Evolutionary conservation across 1,140 invertebrate species (phyloP), one percentile per base, ranked within the genome.

Genomic region (Telenomus remus): DNA sequence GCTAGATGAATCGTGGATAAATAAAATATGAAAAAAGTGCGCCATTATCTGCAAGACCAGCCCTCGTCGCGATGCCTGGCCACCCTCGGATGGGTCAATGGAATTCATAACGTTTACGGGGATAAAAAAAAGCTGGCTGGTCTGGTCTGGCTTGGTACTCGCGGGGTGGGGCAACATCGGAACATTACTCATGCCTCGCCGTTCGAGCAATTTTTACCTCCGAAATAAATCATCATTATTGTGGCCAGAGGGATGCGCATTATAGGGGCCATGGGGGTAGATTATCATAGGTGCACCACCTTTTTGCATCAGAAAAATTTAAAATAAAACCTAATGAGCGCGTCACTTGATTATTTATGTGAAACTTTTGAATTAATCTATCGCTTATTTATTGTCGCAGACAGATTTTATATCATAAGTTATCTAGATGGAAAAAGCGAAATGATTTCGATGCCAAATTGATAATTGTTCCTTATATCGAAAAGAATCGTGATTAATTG

Each of bases 151-250:
- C 61, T 60, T 37, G 66, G 60, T 68, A 73, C 60, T 46, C 68
- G 54, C 50, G 78, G 80, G 76, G 79, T 79, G 78, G 80, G 78
- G 74, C 79, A 81, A 79, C 81, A 87, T 81, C 80, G 83, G 80
- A 80, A 85, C 84, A 85, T 86, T 86, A 86, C 84, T 85, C 83
- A 86, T 86, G 79, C 78, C 81, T 83, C 81, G 80, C 81, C 79
- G 81, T 82, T 80, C 79, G 82, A 80, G 81, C 83, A 85, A 86
- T 86, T 87, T 87, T 87, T 87, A 84, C 80, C 85, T 85, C 82
- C 79, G 82, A 84, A 83, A 86, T 87, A 87, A 87, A 87, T 87
- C 84, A 87, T 87, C 84, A 87, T 87, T 86, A 87, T 87, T 86
- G 79, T 80, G 83, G 80, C 79, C 77, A 76, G 76, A 83, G 82